These are phyloP conservation scores for Ctena decussata DNA, from an alignment of 2,888 invertebrate species.

Conservation along the genomic window DNA sequence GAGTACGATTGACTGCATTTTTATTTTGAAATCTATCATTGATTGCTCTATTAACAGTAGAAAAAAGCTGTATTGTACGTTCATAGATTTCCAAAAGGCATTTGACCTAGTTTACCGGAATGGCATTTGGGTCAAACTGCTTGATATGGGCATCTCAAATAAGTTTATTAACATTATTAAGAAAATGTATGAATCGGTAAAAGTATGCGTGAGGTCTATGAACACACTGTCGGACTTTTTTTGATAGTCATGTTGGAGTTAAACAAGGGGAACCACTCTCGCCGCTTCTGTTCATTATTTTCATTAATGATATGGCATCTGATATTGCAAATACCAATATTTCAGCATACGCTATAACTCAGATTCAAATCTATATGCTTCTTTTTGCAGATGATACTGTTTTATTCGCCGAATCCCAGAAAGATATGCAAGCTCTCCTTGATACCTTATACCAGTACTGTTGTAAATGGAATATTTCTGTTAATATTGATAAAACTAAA, in stretches of 20 bases:
- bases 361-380: neutral
- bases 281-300: conserved; percentile 20
- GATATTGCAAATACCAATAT: neutral
- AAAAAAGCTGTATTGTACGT: neutral
- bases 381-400: neutral
- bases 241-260: neutral
- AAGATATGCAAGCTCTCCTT: neutral
- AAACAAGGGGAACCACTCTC: conserved; percentile 12
- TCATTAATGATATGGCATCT: neutral
- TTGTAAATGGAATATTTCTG: neutral
- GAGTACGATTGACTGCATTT: neutral
- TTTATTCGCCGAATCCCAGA: neutral
- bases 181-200: neutral
- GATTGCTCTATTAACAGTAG: neutral
- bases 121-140: neutral
- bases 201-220: neutral
- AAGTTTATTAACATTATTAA: conserved; percentile 9
- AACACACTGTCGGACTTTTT: neutral
- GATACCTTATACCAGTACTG: neutral
- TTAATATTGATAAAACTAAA: neutral
- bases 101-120: conserved; percentile 1
- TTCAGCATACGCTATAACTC: neutral
- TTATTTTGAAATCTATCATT: neutral
- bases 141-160: neutral
- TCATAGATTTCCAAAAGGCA: conserved; percentile 15